Conservation (phyloP, 2,888 invertebrate species). For the Acleris emargana region DNA sequence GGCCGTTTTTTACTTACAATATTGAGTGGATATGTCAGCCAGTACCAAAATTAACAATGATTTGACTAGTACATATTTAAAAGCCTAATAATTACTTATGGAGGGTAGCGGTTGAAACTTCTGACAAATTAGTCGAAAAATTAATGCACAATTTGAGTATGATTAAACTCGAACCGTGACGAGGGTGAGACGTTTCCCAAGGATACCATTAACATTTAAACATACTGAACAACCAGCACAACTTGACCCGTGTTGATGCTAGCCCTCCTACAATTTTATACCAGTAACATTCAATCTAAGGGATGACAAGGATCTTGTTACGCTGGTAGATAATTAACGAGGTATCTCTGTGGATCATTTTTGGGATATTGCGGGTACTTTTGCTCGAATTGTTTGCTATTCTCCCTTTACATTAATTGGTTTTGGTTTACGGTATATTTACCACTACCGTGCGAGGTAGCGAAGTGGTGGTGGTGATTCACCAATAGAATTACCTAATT, state of each 20-base stretch:
- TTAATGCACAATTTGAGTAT: conserved; percentile 21
- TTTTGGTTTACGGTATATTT: no score
- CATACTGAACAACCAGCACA: neutral
- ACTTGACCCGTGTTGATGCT: neutral
- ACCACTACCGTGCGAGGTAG: no score
- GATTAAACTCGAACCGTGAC: conserved; percentile 32
- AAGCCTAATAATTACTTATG: neutral
- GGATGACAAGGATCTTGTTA: neutral
- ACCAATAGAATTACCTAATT: no score
- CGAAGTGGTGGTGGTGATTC: no score
- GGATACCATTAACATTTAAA: conserved; percentile 27
- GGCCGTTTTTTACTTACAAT: no score
- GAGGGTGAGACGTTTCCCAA: conserved; percentile 34
- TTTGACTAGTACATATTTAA: neutral
- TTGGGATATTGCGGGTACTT: conserved; percentile 15
- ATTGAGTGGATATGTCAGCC: no score
- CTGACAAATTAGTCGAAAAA: conserved; percentile 21
- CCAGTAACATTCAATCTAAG: neutral
- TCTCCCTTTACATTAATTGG: conserved; percentile 33
- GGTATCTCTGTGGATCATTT: conserved; percentile 16
- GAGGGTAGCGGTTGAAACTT: neutral
- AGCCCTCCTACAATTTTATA: neutral
- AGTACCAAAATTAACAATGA: neutral
- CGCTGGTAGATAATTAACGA: conserved; percentile 1
- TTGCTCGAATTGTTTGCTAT: conserved; percentile 41